A percentile compares a stretch with the other conserved stretches of the same genome.
phyloP scores from a whole-genome alignment of 2,888 invertebrate species.

The Mythimna loreyi region DNA sequence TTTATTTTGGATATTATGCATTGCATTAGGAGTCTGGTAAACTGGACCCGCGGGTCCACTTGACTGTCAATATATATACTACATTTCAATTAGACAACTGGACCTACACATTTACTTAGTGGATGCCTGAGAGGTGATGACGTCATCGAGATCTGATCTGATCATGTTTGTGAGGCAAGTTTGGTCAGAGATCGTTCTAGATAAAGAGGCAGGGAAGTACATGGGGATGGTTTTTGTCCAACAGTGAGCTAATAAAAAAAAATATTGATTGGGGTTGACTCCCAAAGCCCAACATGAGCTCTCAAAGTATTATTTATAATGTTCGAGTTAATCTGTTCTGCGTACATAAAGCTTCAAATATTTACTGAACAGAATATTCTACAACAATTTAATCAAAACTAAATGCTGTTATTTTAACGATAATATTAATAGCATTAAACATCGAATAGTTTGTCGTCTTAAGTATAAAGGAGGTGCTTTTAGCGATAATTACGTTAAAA shows the following conservation, averaged over 20 bases:
- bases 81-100: too few species aligned
- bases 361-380: not conserved
- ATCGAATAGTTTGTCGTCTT: conserved; percentile 39
- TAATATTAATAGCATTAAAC: conserved; percentile 32
- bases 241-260: too few species aligned
- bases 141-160: too few species aligned
- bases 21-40: too few species aligned
- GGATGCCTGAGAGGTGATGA: too few species aligned
- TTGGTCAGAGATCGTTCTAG: too few species aligned
- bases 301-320: not conserved
- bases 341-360: not conserved
- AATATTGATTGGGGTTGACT: not conserved
- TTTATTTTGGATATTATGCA: not conserved
- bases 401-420: conserved; percentile 31
- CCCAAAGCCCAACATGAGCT: not conserved
- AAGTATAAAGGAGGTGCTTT: conserved; percentile 38
- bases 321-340: not conserved
- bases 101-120: too few species aligned
- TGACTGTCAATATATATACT: too few species aligned
- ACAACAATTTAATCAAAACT: conserved; percentile 4
- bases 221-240: too few species aligned
- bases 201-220: too few species aligned
- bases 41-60: too few species aligned
- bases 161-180: too few species aligned
- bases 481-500: conserved; percentile 41